These are phyloP conservation scores for Dione vanillae DNA, from an alignment of 2,888 invertebrate genomes.

Conservation along the genomic window DNA sequence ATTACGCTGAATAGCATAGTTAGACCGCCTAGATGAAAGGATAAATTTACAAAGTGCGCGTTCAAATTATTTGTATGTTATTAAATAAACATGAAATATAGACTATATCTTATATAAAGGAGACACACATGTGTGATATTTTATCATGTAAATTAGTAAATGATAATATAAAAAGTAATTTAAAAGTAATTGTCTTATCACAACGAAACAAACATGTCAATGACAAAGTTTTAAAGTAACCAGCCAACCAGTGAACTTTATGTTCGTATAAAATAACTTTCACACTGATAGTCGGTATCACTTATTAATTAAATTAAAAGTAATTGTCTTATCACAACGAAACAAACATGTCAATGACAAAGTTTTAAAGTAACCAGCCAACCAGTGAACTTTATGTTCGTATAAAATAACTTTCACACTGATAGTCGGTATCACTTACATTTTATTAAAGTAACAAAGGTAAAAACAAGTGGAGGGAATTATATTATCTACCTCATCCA, in stretches of 20 bases:
- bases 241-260: no score
- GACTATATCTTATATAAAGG: background rate
- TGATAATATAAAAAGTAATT: conserved; percentile 3
- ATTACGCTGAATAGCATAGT: conserved; percentile 13
- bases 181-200: conserved; percentile 18
- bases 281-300: background rate
- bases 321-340: conserved; percentile 13
- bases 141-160: background rate
- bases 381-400: no score
- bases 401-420: background rate
- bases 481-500: no score
- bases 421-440: background rate
- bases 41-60: conserved; percentile 15
- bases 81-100: conserved; percentile 6
- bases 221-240: conserved; percentile 6
- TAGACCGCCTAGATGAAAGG: conserved; percentile 10
- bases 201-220: background rate
- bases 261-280: background rate
- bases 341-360: background rate
- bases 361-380: background rate
- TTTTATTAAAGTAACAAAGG: background rate
- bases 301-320: conserved; percentile 14
- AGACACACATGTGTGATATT: background rate
- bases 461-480: background rate
- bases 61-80: conserved; percentile 7